A percentile compares a stretch with the other conserved stretches of the same genome.
These are phyloP conservation scores for Epinephelus awoara DNA, from an alignment of 2,797 vertebrate genomes.

Conservation along the genomic window DNA sequence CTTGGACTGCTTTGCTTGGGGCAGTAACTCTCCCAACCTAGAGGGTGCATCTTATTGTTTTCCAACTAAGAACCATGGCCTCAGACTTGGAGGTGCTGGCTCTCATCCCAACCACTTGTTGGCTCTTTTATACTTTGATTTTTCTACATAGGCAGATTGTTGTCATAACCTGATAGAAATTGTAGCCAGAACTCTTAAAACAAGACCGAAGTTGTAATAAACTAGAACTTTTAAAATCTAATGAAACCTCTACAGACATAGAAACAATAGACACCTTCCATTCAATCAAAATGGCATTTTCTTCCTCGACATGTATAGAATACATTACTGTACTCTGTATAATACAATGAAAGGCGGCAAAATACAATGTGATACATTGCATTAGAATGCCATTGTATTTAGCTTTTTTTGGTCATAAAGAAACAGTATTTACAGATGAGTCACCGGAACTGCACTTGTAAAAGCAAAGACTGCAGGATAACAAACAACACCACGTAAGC, in stretches of 20 bases:
- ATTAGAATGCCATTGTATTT: slow-evolving; percentile 10
- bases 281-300: background rate
- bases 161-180: background rate
- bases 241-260: background rate
- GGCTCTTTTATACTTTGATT: no score
- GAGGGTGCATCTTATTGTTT: no score
- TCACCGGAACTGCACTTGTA: slow-evolving; percentile 3
- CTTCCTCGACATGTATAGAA: background rate
- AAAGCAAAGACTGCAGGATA: slow-evolving; percentile 31
- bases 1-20: no score
- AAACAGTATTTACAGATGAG: slow-evolving; percentile 43
- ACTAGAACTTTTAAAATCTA: background rate
- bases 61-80: no score
- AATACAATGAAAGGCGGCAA: slow-evolving; percentile 15
- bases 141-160: background rate
- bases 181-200: background rate
- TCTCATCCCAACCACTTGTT: no score
- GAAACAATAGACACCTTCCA: background rate
- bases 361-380: background rate
- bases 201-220: background rate
- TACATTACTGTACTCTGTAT: background rate
- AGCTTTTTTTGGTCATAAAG: slow-evolving; percentile 23
- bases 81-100: no score
- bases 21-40: no score
- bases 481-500: slow-evolving; percentile 45